These are phyloP conservation scores for Pimephales promelas DNA, from an alignment of 2,113 vertebrate genomes.

Conservation along the genomic window DNA sequence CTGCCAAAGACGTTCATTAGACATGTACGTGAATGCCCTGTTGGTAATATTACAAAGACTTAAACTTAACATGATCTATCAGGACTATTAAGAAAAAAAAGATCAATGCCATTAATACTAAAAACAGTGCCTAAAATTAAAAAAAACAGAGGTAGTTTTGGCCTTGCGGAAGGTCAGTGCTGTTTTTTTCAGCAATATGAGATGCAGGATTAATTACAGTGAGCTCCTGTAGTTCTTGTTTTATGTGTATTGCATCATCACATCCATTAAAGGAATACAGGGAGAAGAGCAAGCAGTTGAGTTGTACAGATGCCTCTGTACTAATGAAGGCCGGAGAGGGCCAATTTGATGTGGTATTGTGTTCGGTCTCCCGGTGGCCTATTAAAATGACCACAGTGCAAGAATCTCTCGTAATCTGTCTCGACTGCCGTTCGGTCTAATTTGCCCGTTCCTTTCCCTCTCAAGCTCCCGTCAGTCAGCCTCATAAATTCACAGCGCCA, in stretches of 20 bases:
- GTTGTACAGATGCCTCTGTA: background rate
- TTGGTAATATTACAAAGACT: background rate
- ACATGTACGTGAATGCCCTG: background rate
- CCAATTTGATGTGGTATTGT: background rate
- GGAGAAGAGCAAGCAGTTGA: background rate
- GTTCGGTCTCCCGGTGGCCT: conserved; percentile 24
- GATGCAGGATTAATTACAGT: background rate
- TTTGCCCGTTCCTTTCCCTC: background rate
- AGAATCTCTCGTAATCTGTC: conserved; percentile 13
- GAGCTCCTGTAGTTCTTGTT: background rate
- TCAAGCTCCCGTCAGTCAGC: conserved; percentile 9
- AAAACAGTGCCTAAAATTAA: background rate
- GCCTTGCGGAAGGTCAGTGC: background rate
- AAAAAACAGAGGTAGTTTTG: conserved; percentile 1
- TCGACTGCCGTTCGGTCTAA: background rate
- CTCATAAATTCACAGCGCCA: conserved; percentile 12
- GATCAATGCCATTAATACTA: background rate
- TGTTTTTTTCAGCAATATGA: background rate
- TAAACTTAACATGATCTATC: background rate
- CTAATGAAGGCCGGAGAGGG: conserved; percentile 34
- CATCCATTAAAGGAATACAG: conserved; percentile 3
- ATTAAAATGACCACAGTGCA: conserved; percentile 37
- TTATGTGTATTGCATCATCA: background rate
- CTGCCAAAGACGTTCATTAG: background rate
- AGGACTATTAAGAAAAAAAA: background rate